Evolutionary conservation across 2,113 vertebrate species (phyloP), one percentile per base, ranked within the genome.

Genomic region (Mesoclemmys tuberculata): DNA sequence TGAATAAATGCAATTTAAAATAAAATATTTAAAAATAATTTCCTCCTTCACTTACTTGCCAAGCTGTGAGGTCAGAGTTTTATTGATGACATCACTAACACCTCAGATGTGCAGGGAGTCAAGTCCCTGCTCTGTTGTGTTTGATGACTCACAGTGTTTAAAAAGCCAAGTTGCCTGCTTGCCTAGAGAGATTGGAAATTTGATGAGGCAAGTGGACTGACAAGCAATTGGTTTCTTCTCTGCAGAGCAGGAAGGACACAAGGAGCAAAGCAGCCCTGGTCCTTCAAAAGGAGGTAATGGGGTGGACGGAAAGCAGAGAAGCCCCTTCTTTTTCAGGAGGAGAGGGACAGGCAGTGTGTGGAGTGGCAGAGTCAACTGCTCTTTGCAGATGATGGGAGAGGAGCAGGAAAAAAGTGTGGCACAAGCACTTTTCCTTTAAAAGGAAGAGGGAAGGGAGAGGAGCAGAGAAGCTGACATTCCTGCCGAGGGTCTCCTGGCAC

Each of bases 401-500:
- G 35, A 27, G 24, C 71, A 75, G 24, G 41, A 16, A 80, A 91
- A 81, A 8, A 79, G 24, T 80, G 19, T 1, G 0, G 16, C 22
- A 85, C 74, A 29, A 2, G 6, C 55, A 11, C 46, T 87, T 11
- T 64, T 1, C 1, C 68, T 94, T 95, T 58, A 56, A 71, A 88
- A 89, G n/a, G 3, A 85, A 41, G n/a, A 78, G 46, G 52, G 89
- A 92, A 93, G 18, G 5, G 24, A 93, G 54, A 80, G 11, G 2
- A 10, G 83, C 31, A 82, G 83, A 90, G 44, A 90, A 71, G 64
- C 64, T 38, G 64, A 38, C 16, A 22, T 71, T 71, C 64, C 64
- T 38, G 19, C 19, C 38, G 38, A 71, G n/a, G 35, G 19, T 71
- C n/a, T 71, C 64, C n/a, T 46, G 0, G 0, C 3, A 88, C 84